Conservation (phyloP, 2,113 vertebrate species). For the Hypanus sabinus region DNA sequence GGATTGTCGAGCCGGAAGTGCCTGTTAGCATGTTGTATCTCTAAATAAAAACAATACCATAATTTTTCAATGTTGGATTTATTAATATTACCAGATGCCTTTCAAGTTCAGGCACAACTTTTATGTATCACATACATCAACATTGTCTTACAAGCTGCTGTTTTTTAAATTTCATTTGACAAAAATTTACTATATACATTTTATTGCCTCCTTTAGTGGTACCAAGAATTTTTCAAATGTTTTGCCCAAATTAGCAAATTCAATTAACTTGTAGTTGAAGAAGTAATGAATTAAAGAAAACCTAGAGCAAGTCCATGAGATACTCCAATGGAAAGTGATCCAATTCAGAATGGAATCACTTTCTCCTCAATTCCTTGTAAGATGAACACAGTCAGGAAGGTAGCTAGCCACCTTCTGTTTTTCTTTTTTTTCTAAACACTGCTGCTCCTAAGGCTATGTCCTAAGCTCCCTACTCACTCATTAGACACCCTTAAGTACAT, state of each 20-base stretch:
- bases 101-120: neutral
- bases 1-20: too few species aligned
- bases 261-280: neutral
- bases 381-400: neutral
- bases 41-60: neutral
- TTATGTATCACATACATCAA: neutral
- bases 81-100: neutral
- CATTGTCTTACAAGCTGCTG: neutral
- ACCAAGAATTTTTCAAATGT: neutral
- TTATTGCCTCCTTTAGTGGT: neutral
- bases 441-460: too few species aligned
- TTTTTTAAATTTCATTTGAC: neutral
- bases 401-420: too few species aligned
- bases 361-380: neutral
- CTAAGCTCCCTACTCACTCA: too few species aligned
- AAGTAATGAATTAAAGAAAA: neutral
- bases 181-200: neutral
- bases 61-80: neutral
- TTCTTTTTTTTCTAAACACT: too few species aligned
- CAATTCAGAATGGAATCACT: neutral
- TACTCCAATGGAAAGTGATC: neutral
- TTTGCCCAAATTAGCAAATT: neutral
- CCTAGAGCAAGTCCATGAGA: neutral
- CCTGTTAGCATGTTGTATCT: too few species aligned
- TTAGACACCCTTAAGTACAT: too few species aligned